These are phyloP conservation scores for Drosophila nigricruria DNA, from an alignment of 2,888 invertebrate species.

Conservation along the genomic window DNA sequence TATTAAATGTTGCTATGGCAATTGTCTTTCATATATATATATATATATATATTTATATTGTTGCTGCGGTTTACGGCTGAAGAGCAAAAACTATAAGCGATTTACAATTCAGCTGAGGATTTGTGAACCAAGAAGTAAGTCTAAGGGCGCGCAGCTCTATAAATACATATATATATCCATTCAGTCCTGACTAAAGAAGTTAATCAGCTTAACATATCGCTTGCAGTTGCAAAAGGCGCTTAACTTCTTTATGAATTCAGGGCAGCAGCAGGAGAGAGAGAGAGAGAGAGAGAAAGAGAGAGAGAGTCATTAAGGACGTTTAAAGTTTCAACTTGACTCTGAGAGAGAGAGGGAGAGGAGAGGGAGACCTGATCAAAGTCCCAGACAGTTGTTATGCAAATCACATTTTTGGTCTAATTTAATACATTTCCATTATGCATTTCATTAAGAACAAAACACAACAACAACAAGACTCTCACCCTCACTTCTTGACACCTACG, in stretches of 20 bases:
- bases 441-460: constrained; percentile 19
- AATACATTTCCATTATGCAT: constrained; percentile 48
- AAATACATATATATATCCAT: background rate
- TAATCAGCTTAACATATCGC: constrained; percentile 16
- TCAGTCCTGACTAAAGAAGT: background rate
- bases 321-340: background rate
- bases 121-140: constrained; percentile 9
- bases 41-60: constrained; percentile 12
- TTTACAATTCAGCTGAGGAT: constrained; percentile 50
- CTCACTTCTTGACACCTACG: constrained; percentile 39
- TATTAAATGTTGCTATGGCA: constrained; percentile 58
- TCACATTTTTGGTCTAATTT: constrained; percentile 45
- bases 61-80: constrained; percentile 52
- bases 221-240: constrained; percentile 14
- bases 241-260: background rate
- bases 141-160: background rate
- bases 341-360: background rate
- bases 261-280: no score
- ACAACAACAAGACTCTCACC: background rate
- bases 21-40: constrained; percentile 50
- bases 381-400: constrained; percentile 41
- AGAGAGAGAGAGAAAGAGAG: background rate
- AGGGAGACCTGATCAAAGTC: background rate
- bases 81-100: constrained; percentile 51
- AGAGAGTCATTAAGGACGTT: background rate